These are phyloP conservation scores for Epinephelus fuscoguttatus DNA, from an alignment of 2,113 vertebrate species.

Conservation along the genomic window DNA sequence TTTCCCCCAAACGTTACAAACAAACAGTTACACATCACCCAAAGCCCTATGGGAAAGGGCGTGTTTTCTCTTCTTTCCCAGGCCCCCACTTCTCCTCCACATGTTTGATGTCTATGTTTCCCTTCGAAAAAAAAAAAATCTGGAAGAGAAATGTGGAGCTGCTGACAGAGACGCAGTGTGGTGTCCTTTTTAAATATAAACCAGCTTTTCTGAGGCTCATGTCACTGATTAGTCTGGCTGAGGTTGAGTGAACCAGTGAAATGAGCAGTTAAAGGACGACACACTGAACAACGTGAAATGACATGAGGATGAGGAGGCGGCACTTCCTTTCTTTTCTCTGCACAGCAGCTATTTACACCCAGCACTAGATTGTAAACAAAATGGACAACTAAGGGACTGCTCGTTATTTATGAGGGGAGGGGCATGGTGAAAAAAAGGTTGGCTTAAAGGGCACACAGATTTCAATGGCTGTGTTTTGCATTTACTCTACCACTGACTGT, in stretches of 20 bases:
- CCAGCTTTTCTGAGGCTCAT: not conserved
- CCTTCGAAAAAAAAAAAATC: too few species aligned
- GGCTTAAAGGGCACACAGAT: too few species aligned
- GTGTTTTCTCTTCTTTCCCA: constrained; percentile 10
- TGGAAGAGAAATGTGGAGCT: constrained; percentile 27
- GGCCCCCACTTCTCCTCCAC: not conserved
- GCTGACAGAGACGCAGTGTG: constrained; percentile 26
- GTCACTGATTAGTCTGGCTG: not conserved
- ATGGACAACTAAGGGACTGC: not conserved
- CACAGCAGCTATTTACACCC: not conserved
- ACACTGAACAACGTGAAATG: not conserved
- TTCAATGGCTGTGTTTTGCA: too few species aligned
- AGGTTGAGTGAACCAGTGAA: not conserved
- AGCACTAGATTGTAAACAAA: constrained; percentile 64
- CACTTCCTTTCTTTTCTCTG: constrained; percentile 11
- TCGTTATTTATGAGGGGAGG: too few species aligned
- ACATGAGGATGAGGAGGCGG: not conserved
- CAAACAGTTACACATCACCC: constrained; percentile 24
- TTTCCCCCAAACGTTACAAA: constrained; percentile 26
- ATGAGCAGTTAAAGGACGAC: constrained; percentile 5
- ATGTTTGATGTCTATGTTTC: too few species aligned
- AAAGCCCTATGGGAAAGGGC: constrained; percentile 27
- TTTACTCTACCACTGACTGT: too few species aligned
- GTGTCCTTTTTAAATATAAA: not conserved
- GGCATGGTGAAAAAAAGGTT: too few species aligned